Base-by-base conservation (phyloP, 2,797 vertebrate genomes). In the Oceanodroma leucorhoa region DNA sequence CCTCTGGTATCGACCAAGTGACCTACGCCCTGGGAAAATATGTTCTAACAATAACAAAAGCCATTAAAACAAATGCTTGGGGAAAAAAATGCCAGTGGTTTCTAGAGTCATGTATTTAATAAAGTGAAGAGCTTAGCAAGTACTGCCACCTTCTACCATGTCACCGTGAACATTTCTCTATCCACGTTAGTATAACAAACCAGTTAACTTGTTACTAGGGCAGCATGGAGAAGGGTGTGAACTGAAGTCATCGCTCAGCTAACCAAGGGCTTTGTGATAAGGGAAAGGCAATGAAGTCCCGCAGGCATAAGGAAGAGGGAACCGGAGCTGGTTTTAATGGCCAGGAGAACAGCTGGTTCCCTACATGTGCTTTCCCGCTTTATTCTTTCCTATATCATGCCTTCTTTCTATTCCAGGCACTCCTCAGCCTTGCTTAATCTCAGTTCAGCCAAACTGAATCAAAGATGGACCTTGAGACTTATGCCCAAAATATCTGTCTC, bases 21-120 rank as follows among this genome's bases (percentile, higher is more conserved):
- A 73, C 88, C 94, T 40, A 90, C 38, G 0, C 83, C 93, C 73
- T 73, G 67, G 50, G 73, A 87, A 97, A 95, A 84, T 61, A 93
- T 48, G 55, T 80, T 93, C 86, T 54, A 83, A 80, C 64, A 80
- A 75, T 46, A 94, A 87, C 34, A 79, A 70, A 90, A 77, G 36
- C 32, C 55, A 90, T 64, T 95, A 80, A 83, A 89, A 86, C 14
- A 93, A 94, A 71, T 53, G 45, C 55, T 60, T 45, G 14, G 50
- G 41, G 23, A 0, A 27, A 40, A 67, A 55, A 46, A 45, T 6
- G 40, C 23, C 71, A 70, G 66, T n/a, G 43, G 23, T 71, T 96
- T 87, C 84, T 58, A 58, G 50, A 90, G 34, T 38, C 16, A 9
- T 6, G 3, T 51, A 61, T 64, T 89, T 89, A 77, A 83, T 2